These are phyloP conservation scores for Diglossa cyanea DNA, from an alignment of 2,797 vertebrate species.

Conservation along the genomic window DNA sequence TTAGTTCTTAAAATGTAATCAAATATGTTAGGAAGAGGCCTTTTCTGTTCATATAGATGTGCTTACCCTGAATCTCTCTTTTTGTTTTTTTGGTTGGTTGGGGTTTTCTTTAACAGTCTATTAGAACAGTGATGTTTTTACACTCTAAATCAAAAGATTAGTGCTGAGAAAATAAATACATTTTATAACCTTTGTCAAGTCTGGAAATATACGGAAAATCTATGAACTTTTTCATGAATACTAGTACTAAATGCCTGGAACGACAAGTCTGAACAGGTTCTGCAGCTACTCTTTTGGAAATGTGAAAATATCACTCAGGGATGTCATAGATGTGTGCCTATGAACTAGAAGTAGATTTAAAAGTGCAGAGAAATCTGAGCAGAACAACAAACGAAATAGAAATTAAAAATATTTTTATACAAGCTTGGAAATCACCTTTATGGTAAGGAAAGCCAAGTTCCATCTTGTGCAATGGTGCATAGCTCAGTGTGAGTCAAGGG, in stretches of 20 bases:
- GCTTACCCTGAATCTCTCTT: background rate
- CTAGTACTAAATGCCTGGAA: background rate
- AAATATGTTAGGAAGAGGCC: background rate
- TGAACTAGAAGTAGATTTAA: background rate
- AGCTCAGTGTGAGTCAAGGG: background rate
- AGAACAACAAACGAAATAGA: background rate
- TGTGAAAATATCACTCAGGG: background rate
- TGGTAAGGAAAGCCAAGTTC: background rate
- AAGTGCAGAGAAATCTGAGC: background rate
- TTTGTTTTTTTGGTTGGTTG: background rate
- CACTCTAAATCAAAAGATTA: background rate
- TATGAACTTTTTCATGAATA: background rate
- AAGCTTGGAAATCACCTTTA: background rate
- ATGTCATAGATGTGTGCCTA: background rate
- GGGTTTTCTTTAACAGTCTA: accelerated
- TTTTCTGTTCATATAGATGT: background rate
- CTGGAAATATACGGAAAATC: background rate
- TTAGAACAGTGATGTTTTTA: background rate
- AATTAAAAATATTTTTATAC: background rate
- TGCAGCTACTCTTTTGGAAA: background rate
- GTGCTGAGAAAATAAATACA: background rate
- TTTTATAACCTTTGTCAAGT: background rate
- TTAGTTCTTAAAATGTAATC: background rate
- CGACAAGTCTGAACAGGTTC: background rate
- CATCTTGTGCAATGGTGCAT: background rate